phyloP scores from a whole-genome alignment of 1,140 invertebrate species.

The Coptotermes formosanus region DNA sequence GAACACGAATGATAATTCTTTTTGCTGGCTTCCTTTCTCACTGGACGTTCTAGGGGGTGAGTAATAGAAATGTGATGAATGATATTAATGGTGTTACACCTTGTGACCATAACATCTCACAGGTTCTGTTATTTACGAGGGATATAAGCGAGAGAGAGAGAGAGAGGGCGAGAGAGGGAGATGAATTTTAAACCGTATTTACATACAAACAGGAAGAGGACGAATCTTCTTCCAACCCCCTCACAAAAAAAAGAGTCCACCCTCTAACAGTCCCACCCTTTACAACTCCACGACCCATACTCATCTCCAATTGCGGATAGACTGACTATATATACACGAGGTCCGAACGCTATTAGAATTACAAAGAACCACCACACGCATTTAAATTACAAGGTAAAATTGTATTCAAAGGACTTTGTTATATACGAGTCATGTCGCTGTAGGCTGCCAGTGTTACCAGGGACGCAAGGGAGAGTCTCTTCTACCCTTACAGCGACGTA shows the following conservation, averaged over 20 bases:
- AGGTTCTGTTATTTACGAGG: background rate
- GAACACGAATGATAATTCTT: no score
- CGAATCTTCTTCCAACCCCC: background rate
- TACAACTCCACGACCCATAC: background rate
- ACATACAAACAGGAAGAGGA: background rate
- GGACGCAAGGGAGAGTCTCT: background rate
- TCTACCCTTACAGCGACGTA: background rate
- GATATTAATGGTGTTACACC: background rate
- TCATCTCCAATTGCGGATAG: constrained; percentile 2
- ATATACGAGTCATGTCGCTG: background rate
- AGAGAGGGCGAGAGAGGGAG: background rate
- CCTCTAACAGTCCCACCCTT: background rate
- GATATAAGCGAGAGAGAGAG: background rate
- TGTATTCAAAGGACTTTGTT: constrained; percentile 11
- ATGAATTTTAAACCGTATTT: background rate
- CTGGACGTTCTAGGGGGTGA: no score
- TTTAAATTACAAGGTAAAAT: constrained; percentile 18
- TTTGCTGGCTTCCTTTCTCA: no score
- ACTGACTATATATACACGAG: background rate
- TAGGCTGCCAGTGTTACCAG: constrained; percentile 2
- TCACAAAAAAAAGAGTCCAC: background rate
- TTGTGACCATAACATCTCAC: background rate
- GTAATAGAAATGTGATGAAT: background rate
- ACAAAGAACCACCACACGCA: constrained; percentile 2
- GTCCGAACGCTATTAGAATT: constrained; percentile 10